Base-by-base conservation (phyloP, 2,888 invertebrate genomes). In the Parthenolecanium corni region DNA sequence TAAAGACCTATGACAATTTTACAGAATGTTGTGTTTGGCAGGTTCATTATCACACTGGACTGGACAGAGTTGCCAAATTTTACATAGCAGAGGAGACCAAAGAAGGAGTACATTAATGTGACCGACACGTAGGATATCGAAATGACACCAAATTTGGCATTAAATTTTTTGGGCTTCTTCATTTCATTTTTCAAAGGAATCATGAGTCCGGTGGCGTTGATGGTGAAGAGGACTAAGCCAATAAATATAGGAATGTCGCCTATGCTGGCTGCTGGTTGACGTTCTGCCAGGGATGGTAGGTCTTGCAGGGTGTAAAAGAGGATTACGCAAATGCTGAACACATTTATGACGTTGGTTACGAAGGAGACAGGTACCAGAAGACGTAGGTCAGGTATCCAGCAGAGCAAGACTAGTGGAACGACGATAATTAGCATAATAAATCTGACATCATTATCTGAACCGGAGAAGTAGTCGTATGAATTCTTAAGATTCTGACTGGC, bases 191-290 rank as follows among this genome's bases (percentile, higher is more conserved):
- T 61, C 38, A 61, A 12, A 11, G 61, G 61, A 36, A 61, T 51
- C 49, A 61, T 61, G 9, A 61, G 47, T n/a, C 61, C 38, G 51
- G 61, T 61, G 2, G 49, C 61, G 49, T 61, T 61, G 31, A 61
- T 61, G 20, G 61, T 46, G 61, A 61, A 61, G 11, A 61, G 36
- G 5, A 46, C 25, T 14, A 49, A 23, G 16, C 49, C 61, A 3
- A 61, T 38, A 31, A 61, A 51, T 47, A 61, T 23, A 2, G 61
- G 61, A 18, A 51, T n/a, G 21, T 36, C 31, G 2, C 49, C 25
- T 11, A 46, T 14, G 18, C 49, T 38, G 49, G 21, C 51, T 38
- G 36, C 47, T 21, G 36, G 31, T 11, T 21, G 31, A 12, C 61
- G 61, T 20, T 38, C 36, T 1, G 18, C 49, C 49, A 61, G 16